Base-by-base conservation (phyloP, 1,140 invertebrate species). In the Ips nitidus region DNA sequence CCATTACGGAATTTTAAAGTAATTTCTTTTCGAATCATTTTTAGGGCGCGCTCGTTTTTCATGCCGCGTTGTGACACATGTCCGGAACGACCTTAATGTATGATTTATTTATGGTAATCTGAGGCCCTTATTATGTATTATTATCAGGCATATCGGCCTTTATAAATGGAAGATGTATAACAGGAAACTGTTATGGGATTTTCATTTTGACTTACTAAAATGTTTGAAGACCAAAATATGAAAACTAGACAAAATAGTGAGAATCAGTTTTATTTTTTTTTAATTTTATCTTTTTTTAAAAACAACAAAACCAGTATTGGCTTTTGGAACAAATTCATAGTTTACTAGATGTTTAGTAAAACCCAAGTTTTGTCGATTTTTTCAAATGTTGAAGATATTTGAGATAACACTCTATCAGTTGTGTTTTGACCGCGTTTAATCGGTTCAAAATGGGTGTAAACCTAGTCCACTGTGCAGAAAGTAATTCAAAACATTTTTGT, bases 101-200 rank as follows among this genome's bases (percentile, higher is more conserved):
- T 59, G 66, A 68, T 60, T 60, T 60, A 68, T 68, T 61, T 68
- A 61, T 61, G 57, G 40, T 68, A 66, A 66, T 66, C 8, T 22
- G 22, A 45, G 45, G 22, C 64, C 64, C 22, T 22, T 58, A 66
- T 66, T 66, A 66, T 57, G 53, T 66, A 66, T 66, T 66, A 66
- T 66, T 66, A 66, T 66, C 64, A 57, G 52, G 52, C n/a, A 66
- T 66, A 66, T 66, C 64, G 64, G n/a, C 38, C 38, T 53, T 22
- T 66, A 50, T 45, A 45, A 66, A 56, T 41, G 64, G 64, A 66
- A 66, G 64, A 66, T 66, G 52, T 56, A n/a, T 45, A 57, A 66
- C 57, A 66, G 64, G 64, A 58, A 66, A 57, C 52, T 50, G 64
- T 50, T 50, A 22, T 0, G 22, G 22, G 22, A 22, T 22, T 22